Evolutionary conservation across 1,140 invertebrate genomes (phyloP).

Genomic region (Brachionus rotundiformis): DNA sequence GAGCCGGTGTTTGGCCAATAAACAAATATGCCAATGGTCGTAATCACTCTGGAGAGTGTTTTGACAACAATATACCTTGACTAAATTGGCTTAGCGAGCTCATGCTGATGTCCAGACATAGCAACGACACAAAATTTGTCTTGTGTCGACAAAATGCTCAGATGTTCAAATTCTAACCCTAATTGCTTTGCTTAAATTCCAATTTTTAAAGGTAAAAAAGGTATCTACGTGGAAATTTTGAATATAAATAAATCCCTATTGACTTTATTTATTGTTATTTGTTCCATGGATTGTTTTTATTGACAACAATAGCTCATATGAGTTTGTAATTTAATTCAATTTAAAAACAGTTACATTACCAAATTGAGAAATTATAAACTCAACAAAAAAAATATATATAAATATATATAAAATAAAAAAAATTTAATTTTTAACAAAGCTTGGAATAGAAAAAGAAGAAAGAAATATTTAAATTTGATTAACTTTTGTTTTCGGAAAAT

Average conservation of each 20-base stretch:
- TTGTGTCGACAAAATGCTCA: neutral
- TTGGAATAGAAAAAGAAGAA: neutral
- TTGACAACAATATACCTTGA: constrained; percentile 15
- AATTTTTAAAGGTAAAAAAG: neutral
- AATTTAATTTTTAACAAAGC: neutral
- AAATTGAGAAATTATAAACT: neutral
- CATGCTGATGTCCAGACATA: neutral
- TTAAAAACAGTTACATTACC: neutral
- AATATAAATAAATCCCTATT: neutral
- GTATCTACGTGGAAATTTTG: neutral
- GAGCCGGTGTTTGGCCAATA: neutral
- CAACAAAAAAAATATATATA: too few species aligned
- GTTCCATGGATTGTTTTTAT: neutral
- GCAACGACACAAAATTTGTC: too few species aligned
- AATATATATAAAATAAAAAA: too few species aligned
- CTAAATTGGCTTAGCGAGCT: constrained; percentile 24
- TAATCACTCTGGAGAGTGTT: neutral
- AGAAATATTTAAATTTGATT: constrained; percentile 15
- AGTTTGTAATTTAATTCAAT: neutral
- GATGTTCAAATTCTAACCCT: neutral
- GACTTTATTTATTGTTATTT: neutral
- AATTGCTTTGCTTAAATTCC: neutral
- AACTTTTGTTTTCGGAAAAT: constrained; percentile 9
- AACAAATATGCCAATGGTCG: neutral
- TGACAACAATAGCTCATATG: neutral